Base-by-base conservation (phyloP, 2,797 vertebrate species). In the Triplophysa bombifrons region DNA sequence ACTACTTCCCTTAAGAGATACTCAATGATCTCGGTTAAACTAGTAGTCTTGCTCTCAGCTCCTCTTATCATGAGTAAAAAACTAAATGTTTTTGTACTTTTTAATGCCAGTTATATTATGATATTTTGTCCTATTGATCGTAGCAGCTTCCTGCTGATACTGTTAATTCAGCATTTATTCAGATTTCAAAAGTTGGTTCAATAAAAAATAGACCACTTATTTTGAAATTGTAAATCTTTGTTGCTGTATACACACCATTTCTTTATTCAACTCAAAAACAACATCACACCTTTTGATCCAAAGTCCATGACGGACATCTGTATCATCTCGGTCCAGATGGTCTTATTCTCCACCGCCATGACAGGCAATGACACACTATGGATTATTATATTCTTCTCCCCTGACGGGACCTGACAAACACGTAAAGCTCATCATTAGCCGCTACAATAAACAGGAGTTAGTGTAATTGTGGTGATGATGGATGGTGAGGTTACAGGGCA, bases 381-480 rank as follows among this genome's bases (percentile, higher is more conserved):
- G 56, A 76, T 58, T 77, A 74, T 72, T 71, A 41, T 63, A 50
- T 53, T 77, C 3, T 74, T 72, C 64, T 66, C 60, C 20, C 34
- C 44, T 77, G 72, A 80, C 77, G 69, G 70, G 71, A 71, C 30
- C 77, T 76, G 78, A 80, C 82, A 67, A 74, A 68, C 56, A 58
- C 65, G 67, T 77, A 58, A 80, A 60, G 74, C 76, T 78, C 80
- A 80, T 80, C 70, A 84, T 82, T 53, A 76, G 75, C 76, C 58
- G 30, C 63, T 51, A 77, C 84, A 84, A 85, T 88, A 85, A 85
- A 89, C 86, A 83, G 81, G 82, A 82, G 83, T 87, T 89, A 84
- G 85, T 76, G 78, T 83, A 74, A 85, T 90, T 78, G 13, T 44
- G 74, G 44, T 88, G 87, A 88, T 91, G 88, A 89, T 89, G 86